These are phyloP conservation scores for Argyrosomus japonicus DNA, from an alignment of 2,113 vertebrate genomes.

Conservation along the genomic window DNA sequence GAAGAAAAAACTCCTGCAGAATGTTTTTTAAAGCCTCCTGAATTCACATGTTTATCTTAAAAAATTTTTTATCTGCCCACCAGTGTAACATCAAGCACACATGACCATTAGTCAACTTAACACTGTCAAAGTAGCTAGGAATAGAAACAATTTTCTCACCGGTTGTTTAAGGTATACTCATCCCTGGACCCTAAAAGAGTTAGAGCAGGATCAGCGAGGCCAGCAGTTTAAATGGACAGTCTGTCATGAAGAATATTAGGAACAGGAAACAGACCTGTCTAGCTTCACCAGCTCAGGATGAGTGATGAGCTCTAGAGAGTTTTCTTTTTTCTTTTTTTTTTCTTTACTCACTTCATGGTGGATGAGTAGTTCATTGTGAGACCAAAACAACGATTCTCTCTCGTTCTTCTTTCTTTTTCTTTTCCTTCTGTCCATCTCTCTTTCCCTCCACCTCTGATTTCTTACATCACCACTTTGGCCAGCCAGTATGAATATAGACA, in stretches of 20 bases:
- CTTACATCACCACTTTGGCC: constrained; percentile 67
- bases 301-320: constrained; percentile 81
- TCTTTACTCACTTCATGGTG: constrained; percentile 64
- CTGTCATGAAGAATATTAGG: constrained; percentile 83
- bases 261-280: constrained; percentile 81
- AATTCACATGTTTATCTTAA: constrained; percentile 12
- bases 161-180: constrained; percentile 59
- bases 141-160: constrained; percentile 53
- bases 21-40: background rate
- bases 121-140: constrained; percentile 22
- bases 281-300: constrained; percentile 71
- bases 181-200: constrained; percentile 69
- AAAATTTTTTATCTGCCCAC: background rate
- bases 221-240: constrained; percentile 80
- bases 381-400: constrained; percentile 65
- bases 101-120: constrained; percentile 26
- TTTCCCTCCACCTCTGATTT: constrained; percentile 67
- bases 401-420: constrained; percentile 5
- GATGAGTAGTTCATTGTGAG: constrained; percentile 73
- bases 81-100: constrained; percentile 31
- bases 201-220: constrained; percentile 72
- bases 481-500: constrained; percentile 73
- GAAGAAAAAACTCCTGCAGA: background rate
- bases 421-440: constrained; percentile 44
- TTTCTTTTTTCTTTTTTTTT: constrained; percentile 48